Evolutionary conservation across 2,113 vertebrate genomes (phyloP), one percentile per base, ranked within the genome.

Genomic region (Melanotaenia duboulayi): DNA sequence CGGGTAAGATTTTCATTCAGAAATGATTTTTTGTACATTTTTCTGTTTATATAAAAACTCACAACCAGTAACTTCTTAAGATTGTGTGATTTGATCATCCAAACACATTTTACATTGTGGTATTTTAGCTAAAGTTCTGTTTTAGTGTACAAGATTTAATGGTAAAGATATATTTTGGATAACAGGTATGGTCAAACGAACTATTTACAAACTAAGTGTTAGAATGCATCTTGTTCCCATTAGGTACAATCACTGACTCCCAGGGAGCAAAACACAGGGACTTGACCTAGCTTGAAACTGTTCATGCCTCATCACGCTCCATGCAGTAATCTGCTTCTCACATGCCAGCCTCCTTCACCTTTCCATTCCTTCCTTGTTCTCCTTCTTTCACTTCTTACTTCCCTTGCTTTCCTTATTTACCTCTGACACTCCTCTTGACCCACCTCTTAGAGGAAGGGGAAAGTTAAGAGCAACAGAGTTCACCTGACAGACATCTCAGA

Each of bases 271-370:
- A 79, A 81, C 51, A 59, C 48, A 12, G 50, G 32, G 67, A 80
- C 66, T n/a, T 74, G 71, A 60, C 81, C 42, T 11, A 35, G 35
- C 50, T 71, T 69, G 82, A 81, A 78, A 61, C 51, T 19, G 55
- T 73, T 92, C 90, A 65, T 90, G 92, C 89, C 87, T 73, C 64
- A 77, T 94, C 94, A 91, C 49, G 90, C 83, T 88, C 48, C 54
- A 73, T 71, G 52, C 55, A 74, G 64, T 91, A 89, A 92, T 90
- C 90, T 89, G 75, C 68, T 68, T 84, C 86, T 91, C 86, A 90
- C 80, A 90, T 90, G 90, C 78, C 87, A 66, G 70, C 65, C 80
- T 91, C 65, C 4, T 81, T 83, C 81, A 71, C 70, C 77, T 57
- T 69, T 46, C 57, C 35, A 32, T 52, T 76, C 22, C 54, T 71